Evolutionary conservation across 2,888 invertebrate genomes (phyloP), one percentile per base, ranked within the genome.

Genomic region (Molorchus minor): DNA sequence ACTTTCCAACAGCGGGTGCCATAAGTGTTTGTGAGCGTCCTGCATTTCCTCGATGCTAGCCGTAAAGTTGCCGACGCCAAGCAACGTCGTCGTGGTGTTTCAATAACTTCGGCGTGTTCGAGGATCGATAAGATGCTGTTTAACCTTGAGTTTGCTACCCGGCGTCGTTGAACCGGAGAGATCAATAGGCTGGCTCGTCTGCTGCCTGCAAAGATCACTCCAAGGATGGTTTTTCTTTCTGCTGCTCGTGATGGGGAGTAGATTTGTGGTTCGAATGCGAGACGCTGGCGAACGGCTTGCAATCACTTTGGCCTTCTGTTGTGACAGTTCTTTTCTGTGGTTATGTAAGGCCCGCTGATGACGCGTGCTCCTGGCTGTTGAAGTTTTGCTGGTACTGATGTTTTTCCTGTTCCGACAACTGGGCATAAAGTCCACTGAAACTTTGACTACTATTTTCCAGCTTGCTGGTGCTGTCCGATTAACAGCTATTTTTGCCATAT

Each of bases 1-100:
- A 93, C 92, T 91, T 92, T 85, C 92, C 90, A 93, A 93, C 45
- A 93, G 84, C 53, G 93, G 93, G 82, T 93, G 92, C 93, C 93
- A 93, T 47, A 93, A 82, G 66, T 90, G 89, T 72, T 88, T 85
- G 71, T 88, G 86, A 44, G 87, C 83, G 65, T 85, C 85, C 58
- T 82, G 82, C 62, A 84, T 84, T 61, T 82, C 83, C 55, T 87
- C 87, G 3, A 85, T 82, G 58, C 84, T 84, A 67, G 84, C 84
- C 46, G 87, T 87, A 35, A 87, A 87, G 77, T 87, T 87, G 67
- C 87, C 87, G 36, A 87, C 86, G 76, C 88, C 88, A 1, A 86
- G 82, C 71, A n/a, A 81, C 73, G 46, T 87, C 87, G 33, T 87
- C 87, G 53, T 79, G 71, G 62, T 65, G 67, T 62, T 75, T 74